Percentiles rank a stretch among this genome's conserved stretches.
These are phyloP conservation scores for Scortum barcoo DNA, from an alignment of 2,113 vertebrate genomes.

Conservation along the genomic window DNA sequence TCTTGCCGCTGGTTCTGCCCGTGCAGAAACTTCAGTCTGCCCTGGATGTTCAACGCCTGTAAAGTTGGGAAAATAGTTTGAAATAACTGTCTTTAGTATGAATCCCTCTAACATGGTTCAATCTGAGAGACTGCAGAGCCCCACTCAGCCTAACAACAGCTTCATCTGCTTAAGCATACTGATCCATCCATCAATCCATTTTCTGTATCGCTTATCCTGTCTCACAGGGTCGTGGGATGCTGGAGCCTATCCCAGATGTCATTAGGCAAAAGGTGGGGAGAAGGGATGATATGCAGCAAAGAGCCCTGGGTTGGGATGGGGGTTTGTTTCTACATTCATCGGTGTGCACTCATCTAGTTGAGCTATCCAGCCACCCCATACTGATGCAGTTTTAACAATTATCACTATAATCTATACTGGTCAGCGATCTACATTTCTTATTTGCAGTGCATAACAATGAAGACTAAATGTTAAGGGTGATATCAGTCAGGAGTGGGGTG, in stretches of 20 bases:
- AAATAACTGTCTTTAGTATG: neutral
- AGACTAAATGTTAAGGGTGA: neutral
- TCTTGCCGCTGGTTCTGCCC: slow-evolving; percentile 81
- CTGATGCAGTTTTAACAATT: neutral
- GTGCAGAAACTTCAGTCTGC: slow-evolving; percentile 85
- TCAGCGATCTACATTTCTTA: neutral
- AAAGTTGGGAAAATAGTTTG: neutral
- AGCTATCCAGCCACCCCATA: no score
- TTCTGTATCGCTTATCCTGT: no score
- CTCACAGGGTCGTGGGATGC: no score
- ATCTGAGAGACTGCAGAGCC: neutral
- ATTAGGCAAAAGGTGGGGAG: no score
- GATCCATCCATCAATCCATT: no score
- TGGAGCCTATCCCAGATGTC: no score
- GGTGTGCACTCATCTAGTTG: no score
- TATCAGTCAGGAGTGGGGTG: neutral
- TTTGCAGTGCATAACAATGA: neutral
- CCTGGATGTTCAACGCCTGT: slow-evolving; percentile 86
- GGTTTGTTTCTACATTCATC: no score
- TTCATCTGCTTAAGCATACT: neutral
- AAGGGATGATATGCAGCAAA: no score
- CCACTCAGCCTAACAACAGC: neutral
- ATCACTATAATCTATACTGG: neutral
- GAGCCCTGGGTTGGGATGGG: no score
- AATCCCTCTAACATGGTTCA: no score